Conservation (phyloP, 2,888 invertebrate species). For the Linnaemya vulpina region DNA sequence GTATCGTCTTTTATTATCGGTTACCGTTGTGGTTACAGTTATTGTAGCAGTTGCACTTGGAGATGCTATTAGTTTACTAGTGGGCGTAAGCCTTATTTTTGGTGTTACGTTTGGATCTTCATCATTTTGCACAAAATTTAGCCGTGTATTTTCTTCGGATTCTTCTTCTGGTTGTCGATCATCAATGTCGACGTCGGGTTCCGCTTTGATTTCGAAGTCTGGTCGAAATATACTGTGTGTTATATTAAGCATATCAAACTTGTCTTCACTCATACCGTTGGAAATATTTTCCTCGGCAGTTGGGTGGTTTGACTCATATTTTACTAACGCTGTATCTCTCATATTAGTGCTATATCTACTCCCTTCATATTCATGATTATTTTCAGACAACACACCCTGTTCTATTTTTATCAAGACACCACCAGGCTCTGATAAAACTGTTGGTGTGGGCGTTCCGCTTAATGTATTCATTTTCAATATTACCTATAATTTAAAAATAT, state of each 20-base stretch:
- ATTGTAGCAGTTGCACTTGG: slow-evolving; percentile 69
- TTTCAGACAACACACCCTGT: slow-evolving; percentile 67
- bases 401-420: slow-evolving; percentile 68
- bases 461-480: slow-evolving; percentile 69
- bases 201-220: slow-evolving; percentile 74
- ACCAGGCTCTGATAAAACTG: slow-evolving; percentile 46
- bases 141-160: slow-evolving; percentile 1
- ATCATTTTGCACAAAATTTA: neutral
- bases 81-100: slow-evolving; percentile 78
- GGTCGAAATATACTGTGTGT: slow-evolving; percentile 44
- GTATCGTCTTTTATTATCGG: slow-evolving; percentile 76
- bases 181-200: slow-evolving; percentile 76
- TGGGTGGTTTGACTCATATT: slow-evolving; percentile 42
- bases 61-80: slow-evolving; percentile 76
- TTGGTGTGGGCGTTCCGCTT: slow-evolving; percentile 73
- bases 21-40: slow-evolving; percentile 6
- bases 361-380: slow-evolving; percentile 55
- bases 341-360: slow-evolving; percentile 37
- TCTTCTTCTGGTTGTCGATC: slow-evolving; percentile 63
- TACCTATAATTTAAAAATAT: slow-evolving; percentile 48
- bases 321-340: neutral
- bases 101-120: slow-evolving; percentile 48
- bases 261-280: neutral
- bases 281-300: neutral
- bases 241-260: slow-evolving; percentile 25